Evolutionary conservation across 2,888 invertebrate genomes (phyloP).

Genomic region (Dinocampus coccinellae): DNA sequence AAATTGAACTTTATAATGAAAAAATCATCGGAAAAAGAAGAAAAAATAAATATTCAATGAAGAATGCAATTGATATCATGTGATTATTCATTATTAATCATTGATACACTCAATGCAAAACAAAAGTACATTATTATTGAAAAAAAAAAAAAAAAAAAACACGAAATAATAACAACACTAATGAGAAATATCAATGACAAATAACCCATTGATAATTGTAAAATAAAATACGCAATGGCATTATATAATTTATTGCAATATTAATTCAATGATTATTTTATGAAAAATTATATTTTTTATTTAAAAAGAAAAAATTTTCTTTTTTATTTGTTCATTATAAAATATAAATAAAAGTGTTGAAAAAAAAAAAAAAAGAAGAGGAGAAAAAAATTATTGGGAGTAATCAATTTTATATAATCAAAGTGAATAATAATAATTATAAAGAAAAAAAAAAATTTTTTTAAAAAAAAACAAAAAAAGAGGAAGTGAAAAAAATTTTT

Average conservation of each 20-base stretch:
- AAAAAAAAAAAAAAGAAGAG: no score
- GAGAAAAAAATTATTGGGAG: no score
- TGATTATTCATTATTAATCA: neutral
- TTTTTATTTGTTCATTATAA: neutral
- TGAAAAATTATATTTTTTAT: no score
- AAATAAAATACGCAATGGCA: neutral
- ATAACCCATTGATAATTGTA: no score
- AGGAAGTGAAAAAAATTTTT: neutral
- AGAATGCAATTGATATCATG: neutral
- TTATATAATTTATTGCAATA: neutral
- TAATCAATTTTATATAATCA: neutral
- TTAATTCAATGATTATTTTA: neutral
- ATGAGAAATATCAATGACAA: no score
- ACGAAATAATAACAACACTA: no score
- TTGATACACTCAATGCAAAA: neutral
- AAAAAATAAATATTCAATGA: constrained; percentile 1
- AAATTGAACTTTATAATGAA: no score
- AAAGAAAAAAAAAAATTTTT: neutral
- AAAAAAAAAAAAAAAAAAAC: no score
- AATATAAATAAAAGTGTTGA: neutral
- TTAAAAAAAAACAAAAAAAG: neutral
- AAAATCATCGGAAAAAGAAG: no score
- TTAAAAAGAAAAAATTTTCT: no score
- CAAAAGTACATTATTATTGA: neutral
- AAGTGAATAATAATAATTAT: neutral